A percentile compares a stretch with the other conserved stretches of the same genome.
Conservation (phyloP, 2,888 invertebrate species). For the Macrosoma leucophasiata region DNA sequence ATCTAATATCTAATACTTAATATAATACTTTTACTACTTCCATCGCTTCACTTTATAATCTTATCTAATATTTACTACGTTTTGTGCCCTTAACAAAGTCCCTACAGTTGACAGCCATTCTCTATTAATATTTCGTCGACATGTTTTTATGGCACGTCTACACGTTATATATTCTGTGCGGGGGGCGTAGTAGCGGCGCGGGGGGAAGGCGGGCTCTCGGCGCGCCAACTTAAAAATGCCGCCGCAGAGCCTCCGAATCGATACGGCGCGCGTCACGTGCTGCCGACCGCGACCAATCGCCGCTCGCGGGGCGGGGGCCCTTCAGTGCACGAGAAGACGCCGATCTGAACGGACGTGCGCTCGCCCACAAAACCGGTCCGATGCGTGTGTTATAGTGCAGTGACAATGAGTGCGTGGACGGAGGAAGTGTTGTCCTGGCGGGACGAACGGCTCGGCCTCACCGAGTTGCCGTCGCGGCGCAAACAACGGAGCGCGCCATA, state of each 20-base stretch:
- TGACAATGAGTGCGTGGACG: slow-evolving; percentile 70
- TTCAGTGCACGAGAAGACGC: slow-evolving; percentile 59
- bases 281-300: slow-evolving; percentile 68
- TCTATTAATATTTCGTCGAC: slow-evolving; percentile 3
- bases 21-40: too few species aligned
- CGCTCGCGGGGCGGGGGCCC: slow-evolving; percentile 42
- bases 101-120: too few species aligned
- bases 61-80: too few species aligned
- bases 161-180: slow-evolving; percentile 33
- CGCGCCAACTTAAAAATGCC: slow-evolving; percentile 85
- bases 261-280: slow-evolving; percentile 83
- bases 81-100: too few species aligned
- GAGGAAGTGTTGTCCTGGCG: slow-evolving; percentile 69
- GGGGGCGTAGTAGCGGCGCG: slow-evolving; percentile 55
- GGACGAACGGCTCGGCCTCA: slow-evolving; percentile 63
- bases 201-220: slow-evolving; percentile 66
- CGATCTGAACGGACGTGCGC: slow-evolving; percentile 43
- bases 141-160: slow-evolving; percentile 17
- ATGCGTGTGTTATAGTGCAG: slow-evolving; percentile 61
- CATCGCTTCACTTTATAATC: too few species aligned
- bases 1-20: too few species aligned
- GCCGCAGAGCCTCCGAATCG: slow-evolving; percentile 87
- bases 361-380: slow-evolving; percentile 50
- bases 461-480: slow-evolving; percentile 61
- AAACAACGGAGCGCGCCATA: slow-evolving; percentile 79